phyloP scores from a whole-genome alignment of 2,797 vertebrate genomes.

The Chiloscyllium punctatum region DNA sequence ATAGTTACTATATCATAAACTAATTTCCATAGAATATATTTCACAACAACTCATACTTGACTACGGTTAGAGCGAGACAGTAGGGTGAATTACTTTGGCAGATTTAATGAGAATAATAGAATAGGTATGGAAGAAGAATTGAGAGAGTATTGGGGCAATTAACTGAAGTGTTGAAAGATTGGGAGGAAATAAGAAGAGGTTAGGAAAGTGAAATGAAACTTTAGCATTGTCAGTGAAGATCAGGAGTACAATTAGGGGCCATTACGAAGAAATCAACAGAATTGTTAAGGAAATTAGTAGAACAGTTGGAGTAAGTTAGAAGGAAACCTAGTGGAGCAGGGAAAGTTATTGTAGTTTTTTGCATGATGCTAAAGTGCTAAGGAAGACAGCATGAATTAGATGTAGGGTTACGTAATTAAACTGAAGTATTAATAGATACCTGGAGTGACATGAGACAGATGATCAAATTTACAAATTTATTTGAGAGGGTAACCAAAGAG shows the following conservation, averaged over 20 bases:
- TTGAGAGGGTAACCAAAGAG: background rate
- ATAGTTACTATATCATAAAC: background rate
- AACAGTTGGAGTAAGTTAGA: background rate
- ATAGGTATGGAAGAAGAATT: background rate
- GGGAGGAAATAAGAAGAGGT: background rate
- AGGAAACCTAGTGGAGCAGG: background rate
- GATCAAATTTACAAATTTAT: background rate
- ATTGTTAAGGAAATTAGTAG: background rate
- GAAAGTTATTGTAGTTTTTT: background rate
- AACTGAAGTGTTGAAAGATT: background rate
- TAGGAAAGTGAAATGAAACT: background rate
- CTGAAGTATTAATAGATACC: background rate
- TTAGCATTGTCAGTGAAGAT: background rate
- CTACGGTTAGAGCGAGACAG: background rate
- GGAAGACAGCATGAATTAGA: background rate
- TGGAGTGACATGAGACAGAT: background rate
- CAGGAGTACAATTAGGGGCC: background rate
- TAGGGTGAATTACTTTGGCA: background rate
- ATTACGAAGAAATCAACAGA: background rate
- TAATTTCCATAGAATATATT: background rate
- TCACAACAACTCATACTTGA: background rate
- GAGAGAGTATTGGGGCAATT: background rate
- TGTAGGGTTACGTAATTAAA: background rate
- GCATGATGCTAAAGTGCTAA: background rate
- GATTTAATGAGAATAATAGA: background rate